Base-by-base conservation (phyloP, 1,140 invertebrate genomes). In the Lucilia sericata region DNA sequence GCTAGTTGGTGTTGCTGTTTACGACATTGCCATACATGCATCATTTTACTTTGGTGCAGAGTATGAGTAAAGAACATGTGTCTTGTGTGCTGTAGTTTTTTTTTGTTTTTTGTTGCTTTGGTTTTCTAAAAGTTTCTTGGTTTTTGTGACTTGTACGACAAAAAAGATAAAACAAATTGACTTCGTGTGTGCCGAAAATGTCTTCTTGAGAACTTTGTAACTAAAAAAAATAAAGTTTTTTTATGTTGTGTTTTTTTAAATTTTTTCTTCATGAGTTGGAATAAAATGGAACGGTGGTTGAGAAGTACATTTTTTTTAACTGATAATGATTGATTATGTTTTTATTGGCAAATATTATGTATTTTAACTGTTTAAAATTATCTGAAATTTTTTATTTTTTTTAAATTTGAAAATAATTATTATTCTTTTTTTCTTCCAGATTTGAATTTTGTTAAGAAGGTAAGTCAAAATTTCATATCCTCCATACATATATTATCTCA, bases 101-200 rank as follows among this genome's bases (percentile, higher is more conserved):
- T 70, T 70, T 70, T 70, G 17, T n/a, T n/a, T 65, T 65, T 65
- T 2, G 19, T 65, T n/a, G 60, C n/a, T 65, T 65, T 65, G 60
- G 25, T 30, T 30, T 30, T 30, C 25, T 30, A 30, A 30, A 30
- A 30, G 25, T 30, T 30, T 30, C 25, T 65, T 19, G n/a, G 21
- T 19, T 70, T 47, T 76, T 42, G 30, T 76, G 75, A 36, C 75
- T 76, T n/a, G 30, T 36, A 36, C 42, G 34, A 76, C 75, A 76
- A 47, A 42, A 30, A 17, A 42, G 75, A 76, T 76, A 76, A 76
- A 76, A 76, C 75, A 76, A 76, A 76, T 76, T 76, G 75, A 76
- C 75, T 76, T 76, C 75, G 30, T 76, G 75, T 76, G 75, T 76
- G 42, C 65, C 65, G 65, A 70, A 70, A 21, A 70, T 70, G 65